Evolutionary conservation across 35 echinoderm and acorn worm genomes (phyloP).

Genomic region (Ophioderma brevispina): DNA sequence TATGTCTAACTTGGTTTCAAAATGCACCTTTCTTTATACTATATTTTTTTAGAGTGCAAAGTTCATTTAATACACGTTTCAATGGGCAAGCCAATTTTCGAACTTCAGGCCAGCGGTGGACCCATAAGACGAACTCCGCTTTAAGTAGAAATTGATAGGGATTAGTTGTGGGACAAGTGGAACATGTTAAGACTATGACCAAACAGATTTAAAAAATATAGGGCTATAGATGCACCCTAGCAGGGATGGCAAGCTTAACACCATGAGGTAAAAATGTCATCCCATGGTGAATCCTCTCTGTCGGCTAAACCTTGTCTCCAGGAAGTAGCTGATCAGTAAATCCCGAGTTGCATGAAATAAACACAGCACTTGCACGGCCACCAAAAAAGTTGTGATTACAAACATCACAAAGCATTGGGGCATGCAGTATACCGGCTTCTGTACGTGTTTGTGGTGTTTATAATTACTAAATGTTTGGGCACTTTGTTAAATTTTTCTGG

Average conservation of each 20-base stretch:
- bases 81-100: no score
- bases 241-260: constrained; percentile 40
- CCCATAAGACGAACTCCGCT: no score
- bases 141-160: no score
- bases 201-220: no score
- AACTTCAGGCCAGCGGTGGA: no score
- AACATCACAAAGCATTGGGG: constrained; percentile 17
- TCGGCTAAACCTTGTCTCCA: constrained; percentile 46
- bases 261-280: constrained; percentile 45
- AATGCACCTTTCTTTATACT: no score
- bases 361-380: constrained; percentile 24
- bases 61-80: no score
- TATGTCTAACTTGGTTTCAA: no score
- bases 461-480: constrained; percentile 38
- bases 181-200: no score
- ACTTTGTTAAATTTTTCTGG: constrained; percentile 15
- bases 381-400: constrained; percentile 47
- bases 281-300: constrained; percentile 41
- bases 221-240: no score
- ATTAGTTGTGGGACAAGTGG: no score
- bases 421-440: constrained; percentile 22
- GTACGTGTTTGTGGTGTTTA: constrained; percentile 55
- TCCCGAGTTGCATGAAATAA: constrained; percentile 27
- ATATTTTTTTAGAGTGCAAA: no score
- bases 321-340: constrained; percentile 24